phyloP scores from a whole-genome alignment of 2,113 vertebrate species.

The human region GRCh38 chr2:63495501-63496000 shows the following conservation, averaged over 20 bases:
- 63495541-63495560: conserved; percentile 7
- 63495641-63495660: not conserved
- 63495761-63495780: not conserved
- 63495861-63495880: not conserved
- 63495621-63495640: not conserved
- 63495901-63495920: not conserved
- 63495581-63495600: not conserved
- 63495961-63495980: conserved; percentile 14
- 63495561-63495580: not conserved
- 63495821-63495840: not conserved
- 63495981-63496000: not conserved
- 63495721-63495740: not conserved
- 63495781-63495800: conserved; percentile 8
- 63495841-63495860: conserved; percentile 31
- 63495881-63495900: conserved; percentile 15
- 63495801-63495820: not conserved
- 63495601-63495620: conserved; percentile 2
- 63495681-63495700: not conserved
- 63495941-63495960: not conserved
- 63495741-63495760: not conserved
- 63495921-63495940: conserved; percentile 7
- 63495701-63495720: not conserved
- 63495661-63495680: not conserved
- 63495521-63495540: not conserved
- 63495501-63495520: conserved; percentile 4